Evolutionary conservation across 2,888 invertebrate species (phyloP).

Genomic region (Leptura quadrifasciata): DNA sequence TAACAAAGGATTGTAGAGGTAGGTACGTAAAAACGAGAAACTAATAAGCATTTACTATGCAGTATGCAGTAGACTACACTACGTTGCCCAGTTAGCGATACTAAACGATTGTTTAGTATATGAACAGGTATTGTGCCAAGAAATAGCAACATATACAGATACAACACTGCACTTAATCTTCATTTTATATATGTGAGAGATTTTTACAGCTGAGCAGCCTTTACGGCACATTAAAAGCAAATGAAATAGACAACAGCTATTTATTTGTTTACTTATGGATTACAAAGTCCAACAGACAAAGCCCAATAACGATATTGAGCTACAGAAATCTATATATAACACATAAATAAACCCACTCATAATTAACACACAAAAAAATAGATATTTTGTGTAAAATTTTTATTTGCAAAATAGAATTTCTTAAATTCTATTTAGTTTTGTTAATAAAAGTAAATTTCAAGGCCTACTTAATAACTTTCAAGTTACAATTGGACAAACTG

Average conservation of each 20-base stretch:
- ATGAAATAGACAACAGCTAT: neutral
- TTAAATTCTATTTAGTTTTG: too few relatives aligned
- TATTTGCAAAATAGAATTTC: too few relatives aligned
- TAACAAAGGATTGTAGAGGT: constrained; percentile 61
- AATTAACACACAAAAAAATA: too few relatives aligned
- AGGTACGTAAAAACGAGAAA: constrained; percentile 59
- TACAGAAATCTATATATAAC: too few relatives aligned
- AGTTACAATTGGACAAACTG: too few relatives aligned
- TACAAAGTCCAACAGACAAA: too few relatives aligned
- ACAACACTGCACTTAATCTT: constrained; percentile 16
- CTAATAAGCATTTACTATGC: constrained; percentile 63
- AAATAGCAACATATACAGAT: constrained; percentile 31
- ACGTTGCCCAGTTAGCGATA: constrained; percentile 54
- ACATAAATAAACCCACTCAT: too few relatives aligned
- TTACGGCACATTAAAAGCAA: neutral
- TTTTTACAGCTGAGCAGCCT: neutral
- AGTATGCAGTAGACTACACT: constrained; percentile 43
- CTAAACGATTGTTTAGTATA: constrained; percentile 57
- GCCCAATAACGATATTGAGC: too few relatives aligned
- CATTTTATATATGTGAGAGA: constrained; percentile 31
- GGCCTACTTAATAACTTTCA: too few relatives aligned
- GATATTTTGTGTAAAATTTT: too few relatives aligned
- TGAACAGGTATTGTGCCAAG: constrained; percentile 56
- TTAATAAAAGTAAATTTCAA: too few relatives aligned
- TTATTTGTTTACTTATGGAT: too few relatives aligned